Evolutionary conservation across 2,113 vertebrate species (phyloP), one percentile per base, ranked within the genome.

Genomic region (Origma solitaria): DNA sequence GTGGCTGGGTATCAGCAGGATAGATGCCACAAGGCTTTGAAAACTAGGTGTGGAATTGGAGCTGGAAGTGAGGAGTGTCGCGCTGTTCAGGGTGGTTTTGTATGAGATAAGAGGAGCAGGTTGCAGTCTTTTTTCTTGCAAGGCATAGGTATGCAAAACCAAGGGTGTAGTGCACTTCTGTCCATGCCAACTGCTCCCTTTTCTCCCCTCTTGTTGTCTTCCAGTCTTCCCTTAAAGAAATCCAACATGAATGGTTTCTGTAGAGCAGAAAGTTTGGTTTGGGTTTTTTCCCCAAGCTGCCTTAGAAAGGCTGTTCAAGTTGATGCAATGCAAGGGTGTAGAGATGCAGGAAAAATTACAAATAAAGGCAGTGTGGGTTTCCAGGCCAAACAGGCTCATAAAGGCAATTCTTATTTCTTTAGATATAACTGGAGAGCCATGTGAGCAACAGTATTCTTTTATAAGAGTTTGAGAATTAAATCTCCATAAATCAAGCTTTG

Each of bases 401-500:
- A 53, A 68, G 65, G 91, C 57, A 73, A 4, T 53, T 38, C 47
- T 57, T 81, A 66, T 62, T 96, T 86, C n/a, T 86, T 61, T 88
- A 33, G 49, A 25, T 69, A 13, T 35, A 69, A n/a, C 37, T 70
- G 51, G 64, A 51, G n/a, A 70, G 49, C n/a, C 66, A 37, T 5
- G 66, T 49, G 44, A 95, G 51, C 35, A 87, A 65, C 75, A 84
- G 30, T 62, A 87, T 88, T 80, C 40, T 37, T 45, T 77, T 62
- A 31, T 81, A 95, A 88, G 68, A 56, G 49, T 89, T 91, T 91
- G 45, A 73, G 53, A 95, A 90, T 95, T 66, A 94, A 91, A 81
- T 76, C n/a, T 88, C 72, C 81, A 38, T 95, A 96, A 90, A 88
- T 95, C 86, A 72, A 85, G 72, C 37, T 73, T 68, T 95, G 85